These are phyloP conservation scores for Margaritifera margaritifera DNA, from an alignment of 2,888 invertebrate genomes.

Conservation along the genomic window DNA sequence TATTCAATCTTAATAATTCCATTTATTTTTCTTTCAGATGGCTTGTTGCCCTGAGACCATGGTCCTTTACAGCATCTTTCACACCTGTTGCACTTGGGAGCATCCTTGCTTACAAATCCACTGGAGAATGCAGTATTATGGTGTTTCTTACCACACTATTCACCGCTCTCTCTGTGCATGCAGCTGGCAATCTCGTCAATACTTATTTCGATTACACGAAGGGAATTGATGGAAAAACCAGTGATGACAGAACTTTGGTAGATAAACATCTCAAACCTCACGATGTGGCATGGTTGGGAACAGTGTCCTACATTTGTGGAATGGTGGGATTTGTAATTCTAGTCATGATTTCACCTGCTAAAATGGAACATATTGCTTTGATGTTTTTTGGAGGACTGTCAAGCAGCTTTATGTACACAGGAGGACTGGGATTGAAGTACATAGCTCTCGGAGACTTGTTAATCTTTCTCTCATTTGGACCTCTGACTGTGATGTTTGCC, in stretches of 20 bases:
- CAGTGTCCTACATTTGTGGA: slow-evolving; percentile 88
- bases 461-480: slow-evolving; percentile 93
- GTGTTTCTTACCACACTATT: slow-evolving; percentile 85
- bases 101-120: slow-evolving; percentile 87
- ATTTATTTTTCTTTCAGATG: slow-evolving; percentile 41
- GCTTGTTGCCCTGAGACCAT: slow-evolving; percentile 86
- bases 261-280: slow-evolving; percentile 89
- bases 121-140: slow-evolving; percentile 81
- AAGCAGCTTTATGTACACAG: slow-evolving; percentile 96
- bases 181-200: slow-evolving; percentile 96
- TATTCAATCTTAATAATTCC: slow-evolving; percentile 8
- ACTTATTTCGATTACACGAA: slow-evolving; percentile 96
- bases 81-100: slow-evolving; percentile 93
- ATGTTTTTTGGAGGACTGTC: slow-evolving; percentile 96
- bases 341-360: slow-evolving; percentile 87
- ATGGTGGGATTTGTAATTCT: slow-evolving; percentile 87
- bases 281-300: slow-evolving; percentile 90
- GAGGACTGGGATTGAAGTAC: slow-evolving; percentile 95
- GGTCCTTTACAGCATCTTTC: slow-evolving; percentile 93
- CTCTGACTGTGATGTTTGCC: slow-evolving; percentile 93
- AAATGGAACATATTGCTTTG: slow-evolving; percentile 94
- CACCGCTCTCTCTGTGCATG: slow-evolving; percentile 92
- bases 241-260: slow-evolving; percentile 95
- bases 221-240: slow-evolving; percentile 87
- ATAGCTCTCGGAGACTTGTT: slow-evolving; percentile 94